phyloP scores from a whole-genome alignment of 1,140 invertebrate species.

The Akabosia matsudoensis region DNA sequence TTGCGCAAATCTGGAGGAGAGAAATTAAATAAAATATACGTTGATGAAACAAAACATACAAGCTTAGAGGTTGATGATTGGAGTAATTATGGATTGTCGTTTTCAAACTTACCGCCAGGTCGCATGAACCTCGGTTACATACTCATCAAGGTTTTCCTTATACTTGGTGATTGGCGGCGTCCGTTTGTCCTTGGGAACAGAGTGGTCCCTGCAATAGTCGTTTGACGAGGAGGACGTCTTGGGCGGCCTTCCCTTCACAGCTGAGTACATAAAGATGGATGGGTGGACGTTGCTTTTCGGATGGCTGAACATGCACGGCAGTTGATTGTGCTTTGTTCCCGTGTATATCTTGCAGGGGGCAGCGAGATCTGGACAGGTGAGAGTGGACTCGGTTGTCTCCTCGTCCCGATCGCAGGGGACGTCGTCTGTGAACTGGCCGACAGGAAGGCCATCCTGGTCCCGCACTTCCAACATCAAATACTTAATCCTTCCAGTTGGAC shows the following conservation, averaged over 20 bases:
- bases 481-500: constrained; percentile 23
- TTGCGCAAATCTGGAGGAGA: not conserved
- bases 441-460: constrained; percentile 15
- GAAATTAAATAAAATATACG: no score
- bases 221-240: not conserved
- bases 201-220: not conserved
- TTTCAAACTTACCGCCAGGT: not conserved
- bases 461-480: constrained; percentile 27
- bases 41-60: no score
- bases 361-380: not conserved
- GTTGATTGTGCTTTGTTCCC: not conserved
- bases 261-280: not conserved
- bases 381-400: not conserved
- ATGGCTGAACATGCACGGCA: constrained; percentile 5
- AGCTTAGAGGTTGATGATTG: no score
- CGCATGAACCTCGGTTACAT: not conserved
- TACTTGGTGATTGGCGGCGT: not conserved
- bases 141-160: not conserved
- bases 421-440: constrained; percentile 24
- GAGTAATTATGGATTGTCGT: no score
- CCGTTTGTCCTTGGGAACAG: not conserved
- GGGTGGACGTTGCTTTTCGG: not conserved
- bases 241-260: not conserved
- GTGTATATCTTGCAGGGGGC: not conserved
- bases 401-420: constrained; percentile 13